Evolutionary conservation across 2,888 invertebrate species (phyloP), one percentile per base, ranked within the genome.

Genomic region (Drosophila subsilvestris): DNA sequence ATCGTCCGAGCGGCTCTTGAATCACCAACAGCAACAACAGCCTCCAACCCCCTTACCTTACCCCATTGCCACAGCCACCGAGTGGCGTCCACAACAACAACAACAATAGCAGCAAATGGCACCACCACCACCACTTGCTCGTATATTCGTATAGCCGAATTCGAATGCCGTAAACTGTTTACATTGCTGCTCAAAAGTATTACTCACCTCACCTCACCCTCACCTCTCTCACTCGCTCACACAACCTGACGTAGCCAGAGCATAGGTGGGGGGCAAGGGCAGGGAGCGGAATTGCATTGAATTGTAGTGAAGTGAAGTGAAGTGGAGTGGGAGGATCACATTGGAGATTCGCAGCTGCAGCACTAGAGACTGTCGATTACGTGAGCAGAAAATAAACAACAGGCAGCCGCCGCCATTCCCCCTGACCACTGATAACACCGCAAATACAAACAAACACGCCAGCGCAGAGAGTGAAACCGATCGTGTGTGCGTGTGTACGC

Each of bases 101-200:
- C 44, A 55, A 44, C 45, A 61, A 27, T 27, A 54, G 25, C 51
- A 61, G 25, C 22, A 3, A 22, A 22, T 22, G 50, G 37, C 18
- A 25, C 25, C 25, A 25, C 25, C 20, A 20, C 20, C 18, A 57
- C 29, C 54, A 62, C 25, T 58, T 58, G 14, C 37, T 37, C n/a
- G 37, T n/a, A 6, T 37, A 59, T 79, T n/a, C n/a, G 80, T 82
- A 68, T 79, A 84, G 70, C 63, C 45, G 53, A 71, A 71, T 65
- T 47, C 62, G 58, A 55, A 25, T 62, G 62, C 66, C 72, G 65
- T 63, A 57, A 77, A 82, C 73, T 85, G 81, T 85, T 85, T 75
- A 80, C 79, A 75, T 70, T 68, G 68, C 79, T 68, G 68, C 79
- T 59, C 51, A 37, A 55, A 32, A 50, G 57, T 63, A 71, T 71